Evolutionary conservation across 1,140 invertebrate species (phyloP).

Genomic region (Chlorops oryzae): DNA sequence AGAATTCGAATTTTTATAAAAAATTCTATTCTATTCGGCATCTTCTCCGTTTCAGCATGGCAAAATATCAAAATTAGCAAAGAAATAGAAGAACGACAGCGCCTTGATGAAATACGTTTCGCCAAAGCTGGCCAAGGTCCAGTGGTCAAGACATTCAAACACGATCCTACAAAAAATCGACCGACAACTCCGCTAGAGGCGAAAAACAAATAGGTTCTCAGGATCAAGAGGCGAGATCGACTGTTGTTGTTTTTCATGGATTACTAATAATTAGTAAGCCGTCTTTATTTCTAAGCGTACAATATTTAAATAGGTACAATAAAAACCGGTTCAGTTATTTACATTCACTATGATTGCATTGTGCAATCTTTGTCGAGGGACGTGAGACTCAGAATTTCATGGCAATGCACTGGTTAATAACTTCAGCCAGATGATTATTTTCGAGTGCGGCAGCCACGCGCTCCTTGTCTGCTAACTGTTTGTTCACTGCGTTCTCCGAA

Average conservation of each 20-base stretch:
- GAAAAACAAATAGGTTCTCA: too few species aligned
- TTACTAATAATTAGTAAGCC: too few species aligned
- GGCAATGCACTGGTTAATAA: slow-evolving; percentile 88
- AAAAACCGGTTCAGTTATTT: too few species aligned
- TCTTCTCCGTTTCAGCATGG: slow-evolving; percentile 58
- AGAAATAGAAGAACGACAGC: slow-evolving; percentile 68
- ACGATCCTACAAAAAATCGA: slow-evolving; percentile 67
- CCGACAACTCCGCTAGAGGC: too few species aligned
- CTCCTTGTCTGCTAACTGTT: slow-evolving; percentile 97
- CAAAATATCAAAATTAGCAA: slow-evolving; percentile 74
- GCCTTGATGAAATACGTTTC: slow-evolving; percentile 73
- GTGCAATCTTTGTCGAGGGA: too few species aligned
- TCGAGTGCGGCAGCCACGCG: slow-evolving; percentile 94
- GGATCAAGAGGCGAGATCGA: too few species aligned
- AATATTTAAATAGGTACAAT: too few species aligned
- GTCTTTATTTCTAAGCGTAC: too few species aligned
- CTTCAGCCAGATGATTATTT: slow-evolving; percentile 82
- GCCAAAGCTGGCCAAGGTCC: slow-evolving; percentile 77
- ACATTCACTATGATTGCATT: too few species aligned
- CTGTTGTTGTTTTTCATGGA: too few species aligned
- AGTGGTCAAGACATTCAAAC: slow-evolving; percentile 78
- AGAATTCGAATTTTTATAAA: neutral
- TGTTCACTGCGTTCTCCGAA: slow-evolving; percentile 90
- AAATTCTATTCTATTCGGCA: neutral
- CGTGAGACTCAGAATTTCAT: slow-evolving; percentile 11